Evolutionary conservation across 2,888 invertebrate species (phyloP).

Genomic region (Meloe dianella): DNA sequence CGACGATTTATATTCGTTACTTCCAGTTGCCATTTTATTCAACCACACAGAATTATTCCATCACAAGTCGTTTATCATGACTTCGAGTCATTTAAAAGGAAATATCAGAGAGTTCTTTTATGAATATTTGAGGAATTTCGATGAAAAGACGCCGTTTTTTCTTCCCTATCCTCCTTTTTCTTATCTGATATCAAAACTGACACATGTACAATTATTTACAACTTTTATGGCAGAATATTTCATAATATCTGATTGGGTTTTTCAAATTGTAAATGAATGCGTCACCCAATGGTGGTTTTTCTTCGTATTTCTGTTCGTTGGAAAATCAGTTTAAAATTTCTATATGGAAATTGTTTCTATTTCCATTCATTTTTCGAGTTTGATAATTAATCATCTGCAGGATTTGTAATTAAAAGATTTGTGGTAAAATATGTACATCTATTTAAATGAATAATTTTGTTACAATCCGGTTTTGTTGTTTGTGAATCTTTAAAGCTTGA

Average conservation of each 20-base stretch:
- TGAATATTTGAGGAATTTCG: neutral
- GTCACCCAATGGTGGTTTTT: too few species aligned
- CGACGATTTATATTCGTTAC: constrained; percentile 16
- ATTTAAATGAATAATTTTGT: constrained; percentile 34
- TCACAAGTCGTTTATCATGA: constrained; percentile 8
- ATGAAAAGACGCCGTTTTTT: neutral
- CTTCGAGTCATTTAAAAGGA: neutral
- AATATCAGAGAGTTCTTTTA: neutral
- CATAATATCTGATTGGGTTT: neutral
- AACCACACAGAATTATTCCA: constrained; percentile 17
- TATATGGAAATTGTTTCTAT: neutral
- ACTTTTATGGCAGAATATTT: neutral
- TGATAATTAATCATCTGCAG: constrained; percentile 29
- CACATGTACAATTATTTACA: neutral
- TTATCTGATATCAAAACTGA: neutral
- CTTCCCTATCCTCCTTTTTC: neutral
- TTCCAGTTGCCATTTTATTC: constrained; percentile 5
- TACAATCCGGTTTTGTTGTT: constrained; percentile 26
- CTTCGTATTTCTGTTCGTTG: too few species aligned
- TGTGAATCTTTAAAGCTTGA: constrained; percentile 19
- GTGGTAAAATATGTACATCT: constrained; percentile 33
- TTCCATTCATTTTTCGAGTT: neutral
- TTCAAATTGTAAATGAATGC: too few species aligned
- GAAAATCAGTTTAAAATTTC: neutral
- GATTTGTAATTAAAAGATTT: constrained; percentile 31